Conservation (phyloP, 2,797 vertebrate species). For the Bradypus variegatus region DNA sequence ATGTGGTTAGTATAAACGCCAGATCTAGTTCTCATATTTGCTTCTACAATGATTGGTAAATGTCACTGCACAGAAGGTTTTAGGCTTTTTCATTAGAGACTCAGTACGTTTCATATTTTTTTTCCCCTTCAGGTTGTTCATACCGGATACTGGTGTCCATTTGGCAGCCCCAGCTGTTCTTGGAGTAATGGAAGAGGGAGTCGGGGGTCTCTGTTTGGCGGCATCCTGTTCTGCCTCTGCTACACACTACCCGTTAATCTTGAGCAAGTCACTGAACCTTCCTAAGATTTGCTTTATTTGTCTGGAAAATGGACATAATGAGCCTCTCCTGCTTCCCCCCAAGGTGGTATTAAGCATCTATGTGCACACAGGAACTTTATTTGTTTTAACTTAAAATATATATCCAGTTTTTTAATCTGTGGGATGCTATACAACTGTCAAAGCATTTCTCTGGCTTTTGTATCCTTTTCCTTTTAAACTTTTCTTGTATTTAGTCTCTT, state of each 20-base stretch:
- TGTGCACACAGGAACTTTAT: background rate
- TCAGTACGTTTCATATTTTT: background rate
- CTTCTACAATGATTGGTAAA: background rate
- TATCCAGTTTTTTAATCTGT: background rate
- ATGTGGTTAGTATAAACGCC: background rate
- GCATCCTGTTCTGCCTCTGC: background rate
- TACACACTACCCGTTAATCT: background rate
- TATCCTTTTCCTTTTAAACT: background rate
- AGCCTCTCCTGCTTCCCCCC: background rate
- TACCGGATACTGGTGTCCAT: accelerated
- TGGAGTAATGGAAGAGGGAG: background rate
- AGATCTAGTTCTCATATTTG: background rate
- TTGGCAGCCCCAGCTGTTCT: background rate
- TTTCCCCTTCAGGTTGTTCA: background rate
- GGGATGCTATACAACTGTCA: background rate
- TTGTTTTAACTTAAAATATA: background rate
- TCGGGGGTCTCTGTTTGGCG: accelerated
- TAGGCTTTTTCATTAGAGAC: background rate
- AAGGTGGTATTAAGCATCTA: background rate
- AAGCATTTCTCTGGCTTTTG: background rate
- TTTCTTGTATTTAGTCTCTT: background rate
- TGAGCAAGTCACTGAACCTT: accelerated
- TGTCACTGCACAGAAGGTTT: background rate
- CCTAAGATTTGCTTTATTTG: accelerated
- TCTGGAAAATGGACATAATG: background rate